phyloP scores from a whole-genome alignment of 2,888 invertebrate species.

The Andrena marginata region DNA sequence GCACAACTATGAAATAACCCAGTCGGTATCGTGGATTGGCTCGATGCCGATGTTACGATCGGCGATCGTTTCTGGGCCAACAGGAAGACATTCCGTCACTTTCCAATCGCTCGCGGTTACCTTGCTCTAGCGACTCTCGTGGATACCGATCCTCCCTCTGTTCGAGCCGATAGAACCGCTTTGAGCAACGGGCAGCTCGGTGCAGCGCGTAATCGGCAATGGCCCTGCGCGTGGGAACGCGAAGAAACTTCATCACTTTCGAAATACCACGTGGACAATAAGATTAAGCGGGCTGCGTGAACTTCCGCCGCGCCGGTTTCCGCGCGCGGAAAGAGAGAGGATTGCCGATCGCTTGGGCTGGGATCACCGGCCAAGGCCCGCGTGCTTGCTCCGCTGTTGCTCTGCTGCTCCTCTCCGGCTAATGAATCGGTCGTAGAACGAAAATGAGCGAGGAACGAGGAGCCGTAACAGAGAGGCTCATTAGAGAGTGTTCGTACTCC shows the following conservation, averaged over 20 bases:
- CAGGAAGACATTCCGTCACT: conserved; percentile 30
- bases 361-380: not conserved
- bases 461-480: conserved; percentile 82
- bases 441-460: conserved; percentile 67
- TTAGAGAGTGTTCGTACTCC: conserved; percentile 85
- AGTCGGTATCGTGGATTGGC: conserved; percentile 7
- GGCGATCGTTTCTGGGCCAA: conserved; percentile 6
- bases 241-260: conserved; percentile 52
- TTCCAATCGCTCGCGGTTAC: conserved; percentile 22
- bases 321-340: conserved; percentile 56
- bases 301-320: conserved; percentile 32
- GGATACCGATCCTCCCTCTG: not conserved
- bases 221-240: conserved; percentile 3
- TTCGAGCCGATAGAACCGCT: not conserved
- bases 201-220: conserved; percentile 1
- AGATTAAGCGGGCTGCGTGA: conserved; percentile 15
- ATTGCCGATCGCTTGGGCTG: conserved; percentile 16
- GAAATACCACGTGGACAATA: conserved; percentile 38
- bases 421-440: conserved; percentile 78
- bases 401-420: conserved; percentile 23
- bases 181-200: not conserved
- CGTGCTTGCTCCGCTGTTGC: not conserved
- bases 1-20: conserved; percentile 46
- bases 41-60: conserved; percentile 23
- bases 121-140: conserved; percentile 4